Conservation (phyloP, 2,888 invertebrate species). For the Lepidochrysops patricia region DNA sequence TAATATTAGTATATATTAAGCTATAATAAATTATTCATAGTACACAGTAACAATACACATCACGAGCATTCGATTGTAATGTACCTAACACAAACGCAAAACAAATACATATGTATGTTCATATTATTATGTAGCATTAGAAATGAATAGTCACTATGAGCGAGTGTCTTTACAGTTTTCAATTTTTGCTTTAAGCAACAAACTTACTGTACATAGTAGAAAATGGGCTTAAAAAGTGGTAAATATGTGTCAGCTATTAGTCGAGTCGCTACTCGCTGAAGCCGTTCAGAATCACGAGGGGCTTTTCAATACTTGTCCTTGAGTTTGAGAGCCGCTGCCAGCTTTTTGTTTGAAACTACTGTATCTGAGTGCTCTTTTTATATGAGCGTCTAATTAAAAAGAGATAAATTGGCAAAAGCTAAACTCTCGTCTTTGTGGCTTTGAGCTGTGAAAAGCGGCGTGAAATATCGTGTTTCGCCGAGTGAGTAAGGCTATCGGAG, state of each 20-base stretch:
- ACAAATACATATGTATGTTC: no score
- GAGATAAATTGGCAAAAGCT: slow-evolving; percentile 10
- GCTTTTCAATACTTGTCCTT: slow-evolving; percentile 11
- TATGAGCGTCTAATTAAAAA: slow-evolving; percentile 9
- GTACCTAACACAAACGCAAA: no score
- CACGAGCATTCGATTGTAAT: no score
- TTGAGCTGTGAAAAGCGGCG: no score
- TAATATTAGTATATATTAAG: no score
- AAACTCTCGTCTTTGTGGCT: not conserved
- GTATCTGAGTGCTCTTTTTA: slow-evolving; percentile 8
- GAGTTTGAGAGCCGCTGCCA: slow-evolving; percentile 10
- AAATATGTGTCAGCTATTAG: slow-evolving; percentile 11
- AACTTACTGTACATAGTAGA: not conserved
- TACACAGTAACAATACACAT: no score
- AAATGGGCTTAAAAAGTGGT: not conserved
- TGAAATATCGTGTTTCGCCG: no score
- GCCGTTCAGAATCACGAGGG: not conserved
- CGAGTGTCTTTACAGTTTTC: no score
- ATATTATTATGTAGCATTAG: no score
- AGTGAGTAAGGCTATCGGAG: no score
- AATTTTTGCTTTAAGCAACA: not conserved
- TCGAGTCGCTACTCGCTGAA: slow-evolving; percentile 6
- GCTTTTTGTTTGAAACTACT: slow-evolving; percentile 8
- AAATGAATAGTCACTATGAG: no score
- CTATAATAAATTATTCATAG: no score